Evolutionary conservation across 2,888 invertebrate genomes (phyloP), one percentile per base, ranked within the genome.

Genomic region (Stenchaetothrips biformis): DNA sequence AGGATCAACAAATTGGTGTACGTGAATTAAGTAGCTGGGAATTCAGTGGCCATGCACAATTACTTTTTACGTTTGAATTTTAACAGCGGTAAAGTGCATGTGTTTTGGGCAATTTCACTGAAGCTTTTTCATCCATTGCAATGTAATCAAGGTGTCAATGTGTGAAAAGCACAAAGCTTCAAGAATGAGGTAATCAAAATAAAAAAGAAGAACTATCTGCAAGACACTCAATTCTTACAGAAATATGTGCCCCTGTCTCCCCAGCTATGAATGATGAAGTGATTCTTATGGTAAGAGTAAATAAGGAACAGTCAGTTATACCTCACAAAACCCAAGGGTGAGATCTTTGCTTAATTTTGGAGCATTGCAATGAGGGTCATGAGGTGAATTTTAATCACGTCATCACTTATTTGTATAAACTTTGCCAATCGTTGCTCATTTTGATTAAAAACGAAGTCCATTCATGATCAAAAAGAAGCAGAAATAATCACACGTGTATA

Each of bases 161-260:
- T 53, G 13, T 53, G 18, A 18, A 53, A 18, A 18, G 25, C 21
- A 74, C 7, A 21, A 25, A 74, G 8, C 11, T 74, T 74, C 25
- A 25, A 21, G 8, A 74, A n/a, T 9, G 1, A 74, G 1, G 4
- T 7, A 74, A 21, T 25, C 1, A 74, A 21, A 74, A 74, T 8
- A 21, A n/a, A 74, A 74, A 74, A 25, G n/a, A 74, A 21, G 7
- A 21, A 74, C 21, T 25, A 8, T 9, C 11, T 74, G 67, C 21
- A 21, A 74, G 67, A 25, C 25, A 25, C 11, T 74, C 67, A 74
- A 11, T 74, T 74, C 25, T 25, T 74, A 25, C 21, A 74, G 11
- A 21, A 25, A 25, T 25, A 74, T 74, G 67, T 74, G 67, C 67
- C 67, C 67, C 67, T 74, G 25, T 74, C 67, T 21, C 67, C 67